Conservation (phyloP, 1,140 invertebrate species). For the Bombus soroeensis region DNA sequence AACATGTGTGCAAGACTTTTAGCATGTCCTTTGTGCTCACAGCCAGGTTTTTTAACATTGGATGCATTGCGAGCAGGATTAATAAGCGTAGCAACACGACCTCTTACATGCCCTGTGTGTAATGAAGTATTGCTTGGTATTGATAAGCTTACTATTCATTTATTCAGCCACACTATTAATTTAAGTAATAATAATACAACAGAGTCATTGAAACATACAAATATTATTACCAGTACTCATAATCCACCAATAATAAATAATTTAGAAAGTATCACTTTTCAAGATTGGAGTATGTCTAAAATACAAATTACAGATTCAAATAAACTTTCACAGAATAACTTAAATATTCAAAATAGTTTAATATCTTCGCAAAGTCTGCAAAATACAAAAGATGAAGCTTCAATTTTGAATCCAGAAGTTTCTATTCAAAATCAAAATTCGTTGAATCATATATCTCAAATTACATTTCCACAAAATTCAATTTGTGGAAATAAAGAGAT, state of each 20-base stretch:
- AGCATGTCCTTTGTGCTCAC: slow-evolving; percentile 89
- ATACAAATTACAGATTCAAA: slow-evolving; percentile 22
- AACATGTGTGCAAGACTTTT: slow-evolving; percentile 86
- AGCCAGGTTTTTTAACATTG: slow-evolving; percentile 87
- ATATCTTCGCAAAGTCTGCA: slow-evolving; percentile 13
- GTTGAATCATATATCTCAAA: slow-evolving; percentile 18
- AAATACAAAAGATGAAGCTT: slow-evolving; percentile 9
- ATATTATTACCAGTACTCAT: slow-evolving; percentile 13
- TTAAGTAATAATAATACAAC: slow-evolving; percentile 53
- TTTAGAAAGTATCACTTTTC: slow-evolving; percentile 34
- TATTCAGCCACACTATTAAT: slow-evolving; percentile 87
- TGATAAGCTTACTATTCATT: slow-evolving; percentile 93
- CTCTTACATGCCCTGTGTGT: slow-evolving; percentile 89
- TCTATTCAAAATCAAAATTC: slow-evolving; percentile 27
- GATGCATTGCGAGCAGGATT: slow-evolving; percentile 88
- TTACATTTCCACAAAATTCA: slow-evolving; percentile 35
- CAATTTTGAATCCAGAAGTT: slow-evolving; percentile 23
- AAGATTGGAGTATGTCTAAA: slow-evolving; percentile 56
- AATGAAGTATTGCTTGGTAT: slow-evolving; percentile 88
- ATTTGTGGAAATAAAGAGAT: slow-evolving; percentile 34
- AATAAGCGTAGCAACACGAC: slow-evolving; percentile 89
- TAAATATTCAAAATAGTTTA: slow-evolving; percentile 12
- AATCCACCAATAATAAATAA: slow-evolving; percentile 15
- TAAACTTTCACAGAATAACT: slow-evolving; percentile 21
- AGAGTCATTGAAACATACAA: slow-evolving; percentile 37